Evolutionary conservation across 2,888 invertebrate species (phyloP).

Genomic region (Cyrtodaria siliqua): DNA sequence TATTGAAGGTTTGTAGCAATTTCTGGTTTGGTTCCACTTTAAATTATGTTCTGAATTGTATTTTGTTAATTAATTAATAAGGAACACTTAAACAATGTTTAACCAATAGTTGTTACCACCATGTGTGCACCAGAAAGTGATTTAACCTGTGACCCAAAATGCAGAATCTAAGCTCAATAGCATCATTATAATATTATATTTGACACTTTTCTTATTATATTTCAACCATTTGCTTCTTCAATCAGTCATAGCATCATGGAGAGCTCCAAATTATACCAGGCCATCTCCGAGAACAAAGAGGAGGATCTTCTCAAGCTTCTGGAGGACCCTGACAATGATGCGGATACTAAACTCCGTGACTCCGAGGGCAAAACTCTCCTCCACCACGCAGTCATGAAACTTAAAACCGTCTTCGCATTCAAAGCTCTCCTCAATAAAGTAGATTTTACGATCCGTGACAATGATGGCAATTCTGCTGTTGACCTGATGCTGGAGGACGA

Average conservation of each 20-base stretch:
- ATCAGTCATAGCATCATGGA: slow-evolving; percentile 35
- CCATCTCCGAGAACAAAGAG: slow-evolving; percentile 61
- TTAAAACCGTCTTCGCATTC: slow-evolving; percentile 66
- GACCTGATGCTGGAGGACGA: slow-evolving; percentile 64
- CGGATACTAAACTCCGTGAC: slow-evolving; percentile 56
- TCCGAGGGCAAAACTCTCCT: slow-evolving; percentile 68
- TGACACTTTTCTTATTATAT: no score
- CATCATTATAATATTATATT: no score
- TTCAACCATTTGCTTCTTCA: no score
- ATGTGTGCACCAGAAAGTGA: no score
- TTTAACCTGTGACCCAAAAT: no score
- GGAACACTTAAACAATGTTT: no score
- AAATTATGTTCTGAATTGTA: no score
- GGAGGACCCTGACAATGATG: slow-evolving; percentile 46
- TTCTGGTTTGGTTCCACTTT: no score
- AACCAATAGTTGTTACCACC: no score
- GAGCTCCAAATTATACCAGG: slow-evolving; percentile 61
- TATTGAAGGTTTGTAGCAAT: no score
- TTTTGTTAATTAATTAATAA: no score
- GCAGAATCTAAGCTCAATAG: no score
- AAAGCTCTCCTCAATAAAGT: slow-evolving; percentile 67
- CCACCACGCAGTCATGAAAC: slow-evolving; percentile 66
- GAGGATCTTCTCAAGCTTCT: slow-evolving; percentile 58
- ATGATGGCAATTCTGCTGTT: slow-evolving; percentile 68
- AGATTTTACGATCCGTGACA: slow-evolving; percentile 63